Base-by-base conservation (phyloP, 2,888 invertebrate species). In the Lycia hirtaria region DNA sequence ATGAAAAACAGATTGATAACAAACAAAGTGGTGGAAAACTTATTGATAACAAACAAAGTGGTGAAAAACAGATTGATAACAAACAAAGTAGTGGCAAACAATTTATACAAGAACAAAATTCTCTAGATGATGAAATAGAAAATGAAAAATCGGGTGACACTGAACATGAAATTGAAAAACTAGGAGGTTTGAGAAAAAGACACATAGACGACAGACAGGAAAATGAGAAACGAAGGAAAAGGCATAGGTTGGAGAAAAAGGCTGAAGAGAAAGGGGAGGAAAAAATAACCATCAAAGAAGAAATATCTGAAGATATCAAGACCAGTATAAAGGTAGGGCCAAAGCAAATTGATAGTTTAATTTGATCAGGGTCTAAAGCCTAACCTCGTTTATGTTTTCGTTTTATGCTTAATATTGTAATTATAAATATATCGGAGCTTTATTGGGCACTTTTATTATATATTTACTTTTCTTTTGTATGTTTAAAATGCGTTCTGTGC, bases 211-310 rank as follows among this genome's bases (percentile, higher is more conserved):
- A 40, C 2, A 38, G n/a, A 40, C 45, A 48, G 4, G 15, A 9
- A 6, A 35, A 5, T 22, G 53, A 49, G n/a, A 55, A 35, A 43
- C 35, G 51, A 15, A 56, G 47, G 30, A 47, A 33, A 37, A 56
- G 12, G 15, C 41, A 1, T 4, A 32, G 20, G 28, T 6, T 22
- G 15, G 55, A 37, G 14, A 54, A 56, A 17, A 50, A 37, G 3
- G 28, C 15, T 12, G 43, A 56, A 4, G 49, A 56, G 12, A 44
- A 37, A 20, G 32, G 19, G 19, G 43, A 43, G 0, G 57, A 52
- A 6, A 33, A 30, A 44, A 28, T 15, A 2, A 14, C 30, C 3
- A 33, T 49, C 4, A 52, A 45, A 10, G 33, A 58, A 44, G 53
- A 58, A 52, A 7, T 22, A 10, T 15, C 6, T 7, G 55, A 56